Evolutionary conservation across 2,888 invertebrate species (phyloP).

Genomic region (Perizoma affinitatum): DNA sequence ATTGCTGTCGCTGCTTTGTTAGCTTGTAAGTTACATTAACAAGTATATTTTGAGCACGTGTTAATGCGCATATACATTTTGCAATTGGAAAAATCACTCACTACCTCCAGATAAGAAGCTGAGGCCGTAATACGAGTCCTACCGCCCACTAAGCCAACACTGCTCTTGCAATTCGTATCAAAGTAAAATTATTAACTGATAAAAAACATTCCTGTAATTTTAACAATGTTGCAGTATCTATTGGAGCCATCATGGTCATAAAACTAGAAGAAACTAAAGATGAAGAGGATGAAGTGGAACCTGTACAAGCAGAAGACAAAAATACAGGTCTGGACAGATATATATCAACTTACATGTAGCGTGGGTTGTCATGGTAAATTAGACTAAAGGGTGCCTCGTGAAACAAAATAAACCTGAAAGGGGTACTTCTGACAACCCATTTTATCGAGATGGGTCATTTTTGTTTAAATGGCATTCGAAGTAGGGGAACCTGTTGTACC

Average conservation of each 20-base stretch:
- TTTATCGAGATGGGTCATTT: neutral
- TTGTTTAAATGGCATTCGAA: neutral
- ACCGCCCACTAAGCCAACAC: no score
- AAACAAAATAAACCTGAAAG: neutral
- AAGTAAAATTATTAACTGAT: neutral
- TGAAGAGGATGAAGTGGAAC: conserved; percentile 43
- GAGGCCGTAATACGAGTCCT: no score
- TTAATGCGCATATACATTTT: no score
- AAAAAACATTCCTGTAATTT: no score
- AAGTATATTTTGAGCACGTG: no score
- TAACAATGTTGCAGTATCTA: conserved; percentile 61
- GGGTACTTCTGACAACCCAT: neutral
- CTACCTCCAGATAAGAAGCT: no score
- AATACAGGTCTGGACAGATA: conserved; percentile 66
- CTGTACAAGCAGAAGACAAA: conserved; percentile 53
- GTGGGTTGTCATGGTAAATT: neutral
- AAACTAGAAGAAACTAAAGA: conserved; percentile 56
- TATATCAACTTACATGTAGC: conserved; percentile 76
- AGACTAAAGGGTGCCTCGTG: neutral
- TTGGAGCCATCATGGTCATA: conserved; percentile 72
- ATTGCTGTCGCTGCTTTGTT: conserved; percentile 84
- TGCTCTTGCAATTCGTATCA: no score
- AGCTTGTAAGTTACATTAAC: conserved; percentile 65
- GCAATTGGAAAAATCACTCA: no score
- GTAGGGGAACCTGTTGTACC: no score